Evolutionary conservation across 2,888 invertebrate species (phyloP).

Genomic region (Bombylius discolor): DNA sequence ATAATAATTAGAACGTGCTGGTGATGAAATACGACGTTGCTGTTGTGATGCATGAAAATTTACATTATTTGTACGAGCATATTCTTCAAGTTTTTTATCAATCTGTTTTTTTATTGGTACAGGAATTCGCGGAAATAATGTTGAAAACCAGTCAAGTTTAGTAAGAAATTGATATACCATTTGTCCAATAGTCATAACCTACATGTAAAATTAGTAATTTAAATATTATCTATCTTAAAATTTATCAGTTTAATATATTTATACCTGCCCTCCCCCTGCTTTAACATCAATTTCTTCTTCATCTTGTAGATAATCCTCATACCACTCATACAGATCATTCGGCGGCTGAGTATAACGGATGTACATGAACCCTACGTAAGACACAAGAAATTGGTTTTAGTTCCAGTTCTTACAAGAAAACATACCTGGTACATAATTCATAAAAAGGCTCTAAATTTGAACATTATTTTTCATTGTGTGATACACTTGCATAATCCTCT

Average conservation of each 20-base stretch:
- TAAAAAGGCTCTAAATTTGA: background rate
- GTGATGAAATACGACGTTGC: background rate
- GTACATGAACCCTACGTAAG: constrained; percentile 52
- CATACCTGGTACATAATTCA: constrained; percentile 7
- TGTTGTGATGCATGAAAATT: constrained; percentile 21
- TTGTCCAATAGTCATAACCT: constrained; percentile 75
- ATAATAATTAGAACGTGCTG: background rate
- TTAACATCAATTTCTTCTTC: constrained; percentile 96
- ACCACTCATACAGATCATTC: constrained; percentile 92
- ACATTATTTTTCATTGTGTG: too few species aligned
- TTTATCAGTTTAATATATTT: background rate
- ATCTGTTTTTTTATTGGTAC: constrained; percentile 93
- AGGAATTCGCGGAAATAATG: constrained; percentile 95
- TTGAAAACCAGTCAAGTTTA: constrained; percentile 98
- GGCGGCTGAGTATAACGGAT: constrained; percentile 94
- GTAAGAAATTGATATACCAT: constrained; percentile 84
- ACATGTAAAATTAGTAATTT: background rate
- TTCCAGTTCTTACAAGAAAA: background rate
- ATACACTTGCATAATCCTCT: background rate
- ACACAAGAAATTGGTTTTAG: background rate
- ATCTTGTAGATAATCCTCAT: constrained; percentile 88
- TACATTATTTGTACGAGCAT: constrained; percentile 41
- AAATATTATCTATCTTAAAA: background rate
- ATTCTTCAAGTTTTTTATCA: constrained; percentile 58
- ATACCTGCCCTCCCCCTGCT: constrained; percentile 85